A percentile compares a stretch with the other conserved stretches of the same genome.
Conservation (phyloP, 2,113 vertebrate genomes). For the Rhegmatorhina hoffmannsi region DNA sequence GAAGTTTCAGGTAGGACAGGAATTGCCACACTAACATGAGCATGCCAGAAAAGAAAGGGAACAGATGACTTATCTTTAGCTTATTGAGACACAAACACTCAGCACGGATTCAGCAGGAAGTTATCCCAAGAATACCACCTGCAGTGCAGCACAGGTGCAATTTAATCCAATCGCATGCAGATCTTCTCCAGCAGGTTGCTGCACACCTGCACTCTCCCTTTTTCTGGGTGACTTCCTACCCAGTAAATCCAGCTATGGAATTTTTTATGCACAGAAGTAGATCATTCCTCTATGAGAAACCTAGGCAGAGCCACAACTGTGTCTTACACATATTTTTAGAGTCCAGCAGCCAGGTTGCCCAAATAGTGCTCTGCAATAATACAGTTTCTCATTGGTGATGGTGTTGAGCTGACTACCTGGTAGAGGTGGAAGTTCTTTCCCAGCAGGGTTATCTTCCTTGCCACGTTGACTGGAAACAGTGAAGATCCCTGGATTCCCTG, state of each 20-base stretch:
- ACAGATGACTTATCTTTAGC: neutral
- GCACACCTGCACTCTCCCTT: neutral
- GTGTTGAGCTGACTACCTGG: slow-evolving; percentile 76
- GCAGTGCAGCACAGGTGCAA: neutral
- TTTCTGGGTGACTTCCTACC: neutral
- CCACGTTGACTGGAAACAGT: slow-evolving; percentile 84
- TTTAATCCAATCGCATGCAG: neutral
- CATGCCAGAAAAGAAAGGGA: neutral
- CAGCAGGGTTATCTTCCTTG: slow-evolving; percentile 85
- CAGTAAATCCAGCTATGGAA: neutral
- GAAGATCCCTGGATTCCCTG: slow-evolving; percentile 86
- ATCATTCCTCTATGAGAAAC: neutral
- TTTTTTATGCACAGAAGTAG: neutral
- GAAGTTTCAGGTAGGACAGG: slow-evolving; percentile 37
- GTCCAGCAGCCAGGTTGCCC: neutral
- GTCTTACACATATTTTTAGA: neutral
- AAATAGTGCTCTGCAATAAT: neutral
- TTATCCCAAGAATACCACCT: neutral
- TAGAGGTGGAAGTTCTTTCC: slow-evolving; percentile 91
- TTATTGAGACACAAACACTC: neutral
- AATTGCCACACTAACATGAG: neutral
- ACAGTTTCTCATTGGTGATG: neutral
- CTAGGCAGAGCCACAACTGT: neutral
- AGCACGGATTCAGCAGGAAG: neutral
- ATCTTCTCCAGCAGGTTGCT: neutral